Conservation (phyloP, 2,888 invertebrate genomes). For the Callosobruchus maculatus region DNA sequence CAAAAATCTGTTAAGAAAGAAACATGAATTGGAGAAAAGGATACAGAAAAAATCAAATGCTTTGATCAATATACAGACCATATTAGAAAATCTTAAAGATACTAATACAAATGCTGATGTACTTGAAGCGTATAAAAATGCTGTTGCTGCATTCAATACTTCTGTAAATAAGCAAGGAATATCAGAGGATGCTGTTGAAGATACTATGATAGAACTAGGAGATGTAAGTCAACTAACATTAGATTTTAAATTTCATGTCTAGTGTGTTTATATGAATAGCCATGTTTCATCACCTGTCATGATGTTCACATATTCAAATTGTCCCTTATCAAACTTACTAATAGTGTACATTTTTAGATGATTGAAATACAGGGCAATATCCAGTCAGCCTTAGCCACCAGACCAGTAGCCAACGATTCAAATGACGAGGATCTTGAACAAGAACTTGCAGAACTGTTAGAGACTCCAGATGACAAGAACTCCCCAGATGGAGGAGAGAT, state of each 20-base stretch:
- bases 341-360: slow-evolving; percentile 56
- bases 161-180: slow-evolving; percentile 61
- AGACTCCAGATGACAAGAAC: slow-evolving; percentile 19
- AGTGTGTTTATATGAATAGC: no score
- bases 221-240: slow-evolving; percentile 52
- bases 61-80: slow-evolving; percentile 58
- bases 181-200: slow-evolving; percentile 65
- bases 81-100: slow-evolving; percentile 58
- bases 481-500: slow-evolving; percentile 27
- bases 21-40: slow-evolving; percentile 57
- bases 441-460: slow-evolving; percentile 61
- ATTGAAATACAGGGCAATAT: slow-evolving; percentile 58
- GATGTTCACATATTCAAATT: not conserved
- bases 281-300: no score
- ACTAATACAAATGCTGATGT: slow-evolving; percentile 56
- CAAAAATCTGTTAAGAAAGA: slow-evolving; percentile 59
- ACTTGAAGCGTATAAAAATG: slow-evolving; percentile 62
- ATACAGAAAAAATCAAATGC: slow-evolving; percentile 55
- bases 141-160: slow-evolving; percentile 64
- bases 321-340: no score
- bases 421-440: slow-evolving; percentile 64
- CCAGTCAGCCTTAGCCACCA: slow-evolving; percentile 54
- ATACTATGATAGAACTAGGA: slow-evolving; percentile 69
- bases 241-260: not conserved
- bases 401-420: slow-evolving; percentile 50